Conservation (phyloP, 2,113 vertebrate species). For the Tupaia chinensis region DNA sequence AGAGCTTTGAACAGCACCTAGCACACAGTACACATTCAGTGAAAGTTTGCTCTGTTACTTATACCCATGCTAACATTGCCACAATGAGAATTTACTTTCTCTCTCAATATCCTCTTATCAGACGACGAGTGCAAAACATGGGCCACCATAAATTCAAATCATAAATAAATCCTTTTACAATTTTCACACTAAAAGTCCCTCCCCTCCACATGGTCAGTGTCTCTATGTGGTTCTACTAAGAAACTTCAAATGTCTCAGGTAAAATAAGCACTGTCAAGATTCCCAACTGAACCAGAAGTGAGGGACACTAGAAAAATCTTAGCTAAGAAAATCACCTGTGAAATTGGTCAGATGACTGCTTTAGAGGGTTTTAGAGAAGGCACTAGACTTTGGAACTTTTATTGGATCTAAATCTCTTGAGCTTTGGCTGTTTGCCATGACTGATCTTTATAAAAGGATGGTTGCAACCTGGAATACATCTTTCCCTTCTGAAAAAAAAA, state of each 20-base stretch:
- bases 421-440: neutral
- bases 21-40: neutral
- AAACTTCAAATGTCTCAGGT: neutral
- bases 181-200: neutral
- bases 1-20: neutral
- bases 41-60: neutral
- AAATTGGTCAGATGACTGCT: neutral
- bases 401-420: neutral
- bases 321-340: neutral
- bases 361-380: neutral
- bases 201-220: neutral
- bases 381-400: neutral
- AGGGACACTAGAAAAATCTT: neutral
- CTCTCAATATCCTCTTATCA: neutral
- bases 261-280: neutral
- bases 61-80: neutral
- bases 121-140: neutral
- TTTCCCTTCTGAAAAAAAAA: neutral
- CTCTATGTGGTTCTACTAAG: neutral
- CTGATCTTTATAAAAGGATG: conserved; percentile 32
- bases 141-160: neutral
- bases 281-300: neutral
- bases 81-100: neutral
- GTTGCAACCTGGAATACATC: neutral
- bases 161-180: neutral